phyloP scores from a whole-genome alignment of 2,113 vertebrate species.

The Xerus inauris region DNA sequence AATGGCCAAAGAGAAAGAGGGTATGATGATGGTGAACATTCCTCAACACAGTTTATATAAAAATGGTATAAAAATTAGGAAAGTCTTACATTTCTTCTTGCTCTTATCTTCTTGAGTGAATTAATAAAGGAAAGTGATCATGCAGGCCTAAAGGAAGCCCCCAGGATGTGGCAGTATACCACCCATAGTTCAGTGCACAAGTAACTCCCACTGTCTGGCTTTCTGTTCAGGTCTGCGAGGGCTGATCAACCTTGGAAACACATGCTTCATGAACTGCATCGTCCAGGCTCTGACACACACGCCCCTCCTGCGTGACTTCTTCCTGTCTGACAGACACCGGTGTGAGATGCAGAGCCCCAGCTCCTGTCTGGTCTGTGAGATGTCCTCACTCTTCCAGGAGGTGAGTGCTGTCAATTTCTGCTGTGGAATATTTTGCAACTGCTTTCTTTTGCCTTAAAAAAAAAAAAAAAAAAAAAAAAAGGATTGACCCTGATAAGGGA shows the following conservation, averaged over 20 bases:
- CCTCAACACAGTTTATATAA: background rate
- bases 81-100: background rate
- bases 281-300: constrained; percentile 99
- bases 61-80: background rate
- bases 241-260: constrained; percentile 98
- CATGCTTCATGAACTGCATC: constrained; percentile 99
- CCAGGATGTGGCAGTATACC: rapidly evolving
- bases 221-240: constrained; percentile 93
- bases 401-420: constrained; percentile 83
- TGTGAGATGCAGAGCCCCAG: constrained; percentile 99
- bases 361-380: constrained; percentile 99
- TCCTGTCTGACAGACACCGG: constrained; percentile 98
- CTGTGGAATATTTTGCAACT: background rate
- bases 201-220: constrained; percentile 30
- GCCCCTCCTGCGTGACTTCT: constrained; percentile 97
- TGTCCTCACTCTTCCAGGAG: constrained; percentile 99
- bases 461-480: background rate
- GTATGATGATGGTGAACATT: background rate
- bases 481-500: too few species aligned
- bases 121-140: background rate
- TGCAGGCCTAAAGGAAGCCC: rapidly evolving
- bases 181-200: rapidly evolving
- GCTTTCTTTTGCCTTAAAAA: background rate
- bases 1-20: background rate
- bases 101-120: background rate